Evolutionary conservation across 2,113 vertebrate genomes (phyloP), one percentile per base, ranked within the genome.

Genomic region (Heterotis niloticus): DNA sequence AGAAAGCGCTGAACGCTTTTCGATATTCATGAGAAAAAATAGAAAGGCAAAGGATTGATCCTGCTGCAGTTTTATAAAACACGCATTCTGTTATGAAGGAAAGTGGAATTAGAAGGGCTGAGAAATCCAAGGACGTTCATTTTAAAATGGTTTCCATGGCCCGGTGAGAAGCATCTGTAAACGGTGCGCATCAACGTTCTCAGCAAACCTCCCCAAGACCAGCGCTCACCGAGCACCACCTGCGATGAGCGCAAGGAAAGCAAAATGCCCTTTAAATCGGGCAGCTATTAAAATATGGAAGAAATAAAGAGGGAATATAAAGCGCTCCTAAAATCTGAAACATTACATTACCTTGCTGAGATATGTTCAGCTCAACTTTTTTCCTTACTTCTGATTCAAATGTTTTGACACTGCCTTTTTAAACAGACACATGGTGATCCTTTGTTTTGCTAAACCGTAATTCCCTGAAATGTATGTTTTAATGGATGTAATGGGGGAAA

Each of bases 11-110:
- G 34, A 23, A 66, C 34, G 54, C 64, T 23, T 64, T 76, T 17
- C 24, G 20, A 29, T 34, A 64, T 16, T 64, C 26, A 28, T 23
- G 14, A 66, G 16, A 75, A 64, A 62, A 75, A 34, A 17, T 34
- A 11, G 18, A 44, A 44, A 44, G 7, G 13, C 3, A 16, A 70
- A 34, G 34, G 7, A 67, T 26, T 28, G 17, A 66, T 7, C 1
- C 26, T 11, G 44, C 51, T 78, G 28, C 76, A 57, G 65, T 26
- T n/a, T 54, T 54, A 77, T 65, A 44, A 56, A 77, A 54, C n/a
- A 29, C 44, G 20, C n/a, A 54, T 28, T 74, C 13, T 59, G 52
- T 16, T 5, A 1, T 51, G 16, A 4, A 13, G n/a, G 23, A 51
- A 26, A 56, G 23, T 13, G 11, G 71, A 54, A 26, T 23, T 14